Evolutionary conservation across 2,113 vertebrate genomes (phyloP).

Genomic region (Heloderma charlesbogerti): DNA sequence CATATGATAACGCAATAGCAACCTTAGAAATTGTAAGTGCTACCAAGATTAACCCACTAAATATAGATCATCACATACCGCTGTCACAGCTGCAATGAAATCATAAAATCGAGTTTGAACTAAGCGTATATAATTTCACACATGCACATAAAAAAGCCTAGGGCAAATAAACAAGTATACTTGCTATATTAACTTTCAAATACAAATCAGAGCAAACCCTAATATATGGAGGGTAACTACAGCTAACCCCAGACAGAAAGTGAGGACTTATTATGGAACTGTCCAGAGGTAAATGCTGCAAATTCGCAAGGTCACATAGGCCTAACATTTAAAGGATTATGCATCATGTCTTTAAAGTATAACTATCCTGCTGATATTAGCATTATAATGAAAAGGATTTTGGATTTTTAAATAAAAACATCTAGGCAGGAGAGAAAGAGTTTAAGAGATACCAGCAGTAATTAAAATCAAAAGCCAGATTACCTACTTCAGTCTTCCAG

Average conservation of each 20-base stretch:
- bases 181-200: constrained; percentile 18
- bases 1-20: constrained; percentile 52
- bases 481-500: constrained; percentile 20
- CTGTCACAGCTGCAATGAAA: not conserved
- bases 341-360: not conserved
- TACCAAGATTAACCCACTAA: constrained; percentile 56
- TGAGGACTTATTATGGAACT: not conserved
- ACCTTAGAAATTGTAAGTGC: constrained; percentile 3
- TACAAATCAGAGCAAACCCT: not conserved
- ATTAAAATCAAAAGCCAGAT: constrained; percentile 60
- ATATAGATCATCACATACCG: constrained; percentile 1
- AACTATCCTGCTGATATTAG: not conserved
- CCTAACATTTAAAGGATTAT: not conserved
- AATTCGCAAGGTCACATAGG: not conserved
- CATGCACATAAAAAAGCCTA: not conserved
- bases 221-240: not conserved
- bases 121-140: not conserved
- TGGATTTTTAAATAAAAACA: not conserved
- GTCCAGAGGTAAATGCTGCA: not conserved
- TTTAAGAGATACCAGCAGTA: constrained; percentile 13
- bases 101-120: not conserved
- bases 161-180: not conserved
- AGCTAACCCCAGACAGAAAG: not conserved
- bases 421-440: constrained; percentile 34
- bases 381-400: fast-evolving